A percentile compares a stretch with the other conserved stretches of the same genome.
These are phyloP conservation scores for Corbicula japonica DNA, from an alignment of 2,888 invertebrate genomes.

Conservation along the genomic window DNA sequence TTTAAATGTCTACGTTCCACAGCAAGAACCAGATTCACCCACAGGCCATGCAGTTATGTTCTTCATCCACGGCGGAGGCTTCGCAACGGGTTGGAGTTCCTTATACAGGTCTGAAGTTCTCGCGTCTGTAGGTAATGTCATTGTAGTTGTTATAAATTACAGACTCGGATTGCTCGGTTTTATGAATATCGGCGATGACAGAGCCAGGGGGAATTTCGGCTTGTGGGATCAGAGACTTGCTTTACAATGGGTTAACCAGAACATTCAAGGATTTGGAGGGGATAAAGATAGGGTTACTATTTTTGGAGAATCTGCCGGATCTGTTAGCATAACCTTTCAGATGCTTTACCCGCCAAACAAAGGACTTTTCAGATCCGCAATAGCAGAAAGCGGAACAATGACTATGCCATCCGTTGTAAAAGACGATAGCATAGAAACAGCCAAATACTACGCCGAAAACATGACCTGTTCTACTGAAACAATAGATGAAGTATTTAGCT, in stretches of 20 bases:
- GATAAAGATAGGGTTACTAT: slow-evolving; percentile 70
- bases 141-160: too few species aligned
- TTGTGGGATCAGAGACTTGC: slow-evolving; percentile 98
- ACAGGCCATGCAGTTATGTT: slow-evolving; percentile 91
- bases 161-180: slow-evolving; percentile 98
- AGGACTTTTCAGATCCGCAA: slow-evolving; percentile 72
- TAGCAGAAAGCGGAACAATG: slow-evolving; percentile 73
- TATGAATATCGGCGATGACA: slow-evolving; percentile 92
- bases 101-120: not conserved
- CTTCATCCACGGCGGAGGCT: slow-evolving; percentile 97
- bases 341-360: slow-evolving; percentile 70
- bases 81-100: slow-evolving; percentile 94
- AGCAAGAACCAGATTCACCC: not conserved
- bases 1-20: too few species aligned
- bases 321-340: slow-evolving; percentile 66
- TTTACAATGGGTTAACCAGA: slow-evolving; percentile 96
- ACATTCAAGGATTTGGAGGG: slow-evolving; percentile 89
- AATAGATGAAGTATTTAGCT: not conserved
- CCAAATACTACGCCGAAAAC: not conserved
- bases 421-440: not conserved
- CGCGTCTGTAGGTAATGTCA: slow-evolving; percentile 22
- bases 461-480: slow-evolving; percentile 9
- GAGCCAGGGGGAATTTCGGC: slow-evolving; percentile 95
- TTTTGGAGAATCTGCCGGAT: slow-evolving; percentile 81
- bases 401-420: not conserved